Evolutionary conservation across 2,113 vertebrate genomes (phyloP).

Genomic region (Prietella phreatophila): DNA sequence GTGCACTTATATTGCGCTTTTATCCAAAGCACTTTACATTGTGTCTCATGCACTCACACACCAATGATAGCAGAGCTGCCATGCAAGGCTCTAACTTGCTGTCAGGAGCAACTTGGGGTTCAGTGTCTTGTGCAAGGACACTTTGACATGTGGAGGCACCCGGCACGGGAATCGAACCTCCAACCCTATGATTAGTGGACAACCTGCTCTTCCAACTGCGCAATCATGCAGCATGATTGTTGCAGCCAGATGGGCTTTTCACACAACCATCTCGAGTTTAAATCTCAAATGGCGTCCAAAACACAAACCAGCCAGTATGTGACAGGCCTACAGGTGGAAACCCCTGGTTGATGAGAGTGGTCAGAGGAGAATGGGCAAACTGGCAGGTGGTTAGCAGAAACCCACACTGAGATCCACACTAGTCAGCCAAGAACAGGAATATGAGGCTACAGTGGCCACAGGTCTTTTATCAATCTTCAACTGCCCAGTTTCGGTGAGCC

Average conservation of each 20-base stretch:
- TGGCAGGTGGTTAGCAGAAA: not conserved
- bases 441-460: not conserved
- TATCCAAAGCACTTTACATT: no score
- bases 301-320: not conserved
- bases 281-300: not conserved
- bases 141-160: no score
- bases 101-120: no score
- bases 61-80: no score
- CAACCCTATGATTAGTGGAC: no score
- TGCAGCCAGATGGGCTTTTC: not conserved
- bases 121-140: no score
- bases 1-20: no score
- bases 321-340: not conserved
- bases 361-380: not conserved
- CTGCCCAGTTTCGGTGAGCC: not conserved
- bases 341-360: not conserved
- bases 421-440: not conserved
- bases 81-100: no score
- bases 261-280: not conserved
- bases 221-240: not conserved
- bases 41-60: no score
- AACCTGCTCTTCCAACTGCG: no score
- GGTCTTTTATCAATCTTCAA: not conserved
- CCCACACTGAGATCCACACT: not conserved
- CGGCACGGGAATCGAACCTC: no score